phyloP scores from a whole-genome alignment of 2,797 vertebrate genomes.

The Clarias pachynema region DNA sequence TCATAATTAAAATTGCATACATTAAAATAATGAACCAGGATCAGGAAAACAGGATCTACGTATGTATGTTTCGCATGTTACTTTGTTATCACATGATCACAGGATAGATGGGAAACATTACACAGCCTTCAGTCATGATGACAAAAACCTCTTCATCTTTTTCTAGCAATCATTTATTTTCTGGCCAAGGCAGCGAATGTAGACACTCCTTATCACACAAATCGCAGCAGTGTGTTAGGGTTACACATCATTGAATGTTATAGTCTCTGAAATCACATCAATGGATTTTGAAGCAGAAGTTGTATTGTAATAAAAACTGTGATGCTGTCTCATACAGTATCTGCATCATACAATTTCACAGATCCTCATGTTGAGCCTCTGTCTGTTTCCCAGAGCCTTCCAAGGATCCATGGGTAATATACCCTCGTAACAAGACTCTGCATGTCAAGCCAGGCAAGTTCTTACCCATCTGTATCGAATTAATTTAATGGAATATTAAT shows the following conservation, averaged over 20 bases:
- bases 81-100: not conserved
- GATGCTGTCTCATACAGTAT: not conserved
- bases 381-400: constrained; percentile 10
- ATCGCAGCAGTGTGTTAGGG: not conserved
- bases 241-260: not conserved
- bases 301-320: not conserved
- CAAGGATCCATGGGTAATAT: constrained; percentile 4
- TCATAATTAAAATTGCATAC: not conserved
- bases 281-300: not conserved
- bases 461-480: not conserved
- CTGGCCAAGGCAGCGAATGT: not conserved
- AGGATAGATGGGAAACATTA: not conserved
- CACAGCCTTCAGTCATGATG: not conserved
- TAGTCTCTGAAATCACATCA: not conserved
- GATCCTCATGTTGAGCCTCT: no score
- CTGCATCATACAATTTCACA: not conserved
- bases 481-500: not conserved
- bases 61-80: no score
- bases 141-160: not conserved
- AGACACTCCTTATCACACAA: not conserved
- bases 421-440: constrained; percentile 22
- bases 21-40: not conserved
- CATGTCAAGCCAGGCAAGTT: constrained; percentile 30
- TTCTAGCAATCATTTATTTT: not conserved
- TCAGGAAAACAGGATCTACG: not conserved